These are phyloP conservation scores for Bombyx huttoni DNA, from an alignment of 2,888 invertebrate genomes.

Conservation along the genomic window DNA sequence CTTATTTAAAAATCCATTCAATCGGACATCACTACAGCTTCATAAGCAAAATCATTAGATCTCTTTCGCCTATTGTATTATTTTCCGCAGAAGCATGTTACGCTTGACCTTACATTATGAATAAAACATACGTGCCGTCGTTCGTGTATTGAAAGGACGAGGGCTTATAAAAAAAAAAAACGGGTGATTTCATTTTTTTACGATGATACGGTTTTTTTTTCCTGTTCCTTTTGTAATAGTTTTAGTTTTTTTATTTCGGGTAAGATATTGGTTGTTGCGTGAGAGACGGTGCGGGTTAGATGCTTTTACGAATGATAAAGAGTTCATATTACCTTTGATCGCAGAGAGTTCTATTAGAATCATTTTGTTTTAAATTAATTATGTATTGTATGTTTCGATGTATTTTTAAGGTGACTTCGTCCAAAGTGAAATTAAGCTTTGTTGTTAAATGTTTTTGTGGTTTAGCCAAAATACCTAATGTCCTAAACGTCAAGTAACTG, in stretches of 20 bases:
- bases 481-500: too few relatives aligned
- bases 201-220: conserved; percentile 10
- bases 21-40: neutral
- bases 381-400: neutral
- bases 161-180: conserved; percentile 3
- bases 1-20: neutral
- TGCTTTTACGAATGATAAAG: neutral
- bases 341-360: too few relatives aligned
- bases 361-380: too few relatives aligned
- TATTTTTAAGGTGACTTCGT: neutral
- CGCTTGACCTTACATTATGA: conserved; percentile 23
- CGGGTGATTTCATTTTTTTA: conserved; percentile 16
- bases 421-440: too few relatives aligned
- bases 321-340: neutral
- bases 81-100: conserved; percentile 13
- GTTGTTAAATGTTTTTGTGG: too few relatives aligned
- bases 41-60: neutral
- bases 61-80: conserved; percentile 15
- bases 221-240: conserved; percentile 7
- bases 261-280: neutral
- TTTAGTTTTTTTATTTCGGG: conserved; percentile 11
- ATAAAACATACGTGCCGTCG: conserved; percentile 26
- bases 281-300: neutral
- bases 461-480: too few relatives aligned
- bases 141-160: neutral